Evolutionary conservation across 2,797 vertebrate species (phyloP).

Genomic region (Tragopan temminckii): DNA sequence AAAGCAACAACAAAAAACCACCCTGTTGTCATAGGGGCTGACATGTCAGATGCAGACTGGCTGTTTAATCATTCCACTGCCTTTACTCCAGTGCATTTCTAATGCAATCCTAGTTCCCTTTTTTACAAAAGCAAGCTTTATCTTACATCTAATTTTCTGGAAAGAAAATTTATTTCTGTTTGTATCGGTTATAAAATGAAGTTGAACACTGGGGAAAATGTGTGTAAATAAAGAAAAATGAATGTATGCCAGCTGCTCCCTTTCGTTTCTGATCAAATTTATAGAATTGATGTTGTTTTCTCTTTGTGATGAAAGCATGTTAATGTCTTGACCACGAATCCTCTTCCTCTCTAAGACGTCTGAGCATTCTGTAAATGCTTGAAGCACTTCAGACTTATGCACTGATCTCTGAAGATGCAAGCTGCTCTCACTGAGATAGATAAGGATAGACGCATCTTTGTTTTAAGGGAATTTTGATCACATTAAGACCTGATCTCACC

Average conservation of each 20-base stretch:
- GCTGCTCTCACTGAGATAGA: neutral
- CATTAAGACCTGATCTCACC: neutral
- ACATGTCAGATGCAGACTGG: conserved; percentile 2
- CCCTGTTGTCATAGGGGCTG: conserved; percentile 29
- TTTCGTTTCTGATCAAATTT: conserved; percentile 57
- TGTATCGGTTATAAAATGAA: conserved; percentile 47
- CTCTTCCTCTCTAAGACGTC: neutral
- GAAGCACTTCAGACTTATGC: neutral
- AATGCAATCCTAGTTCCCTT: conserved; percentile 36
- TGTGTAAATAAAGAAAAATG: conserved; percentile 62
- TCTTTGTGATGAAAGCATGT: conserved; percentile 44
- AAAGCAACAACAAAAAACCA: neutral
- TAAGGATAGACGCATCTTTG: neutral
- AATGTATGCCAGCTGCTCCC: conserved; percentile 62
- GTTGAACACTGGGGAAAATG: conserved; percentile 38
- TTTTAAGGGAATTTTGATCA: neutral
- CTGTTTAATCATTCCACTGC: conserved; percentile 9
- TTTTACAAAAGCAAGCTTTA: conserved; percentile 55
- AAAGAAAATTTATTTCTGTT: conserved; percentile 62
- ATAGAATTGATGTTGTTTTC: conserved; percentile 43
- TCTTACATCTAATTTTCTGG: conserved; percentile 58
- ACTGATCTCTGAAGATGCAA: neutral
- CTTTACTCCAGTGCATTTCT: neutral
- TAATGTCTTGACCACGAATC: neutral
- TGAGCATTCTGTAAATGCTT: neutral